phyloP scores from a whole-genome alignment of 1,140 invertebrate species.

The Bombus turneri region DNA sequence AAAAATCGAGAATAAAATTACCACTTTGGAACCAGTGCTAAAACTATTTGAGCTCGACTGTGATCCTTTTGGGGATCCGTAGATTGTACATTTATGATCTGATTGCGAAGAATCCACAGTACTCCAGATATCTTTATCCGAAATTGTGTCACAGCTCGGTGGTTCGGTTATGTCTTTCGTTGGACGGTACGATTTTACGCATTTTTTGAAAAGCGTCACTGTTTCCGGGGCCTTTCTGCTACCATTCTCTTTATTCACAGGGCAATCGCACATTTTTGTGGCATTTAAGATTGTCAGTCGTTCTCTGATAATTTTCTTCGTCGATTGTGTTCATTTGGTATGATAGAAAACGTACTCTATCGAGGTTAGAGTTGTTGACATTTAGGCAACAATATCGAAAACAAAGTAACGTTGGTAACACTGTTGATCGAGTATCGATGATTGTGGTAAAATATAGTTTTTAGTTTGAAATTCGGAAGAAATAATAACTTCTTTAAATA shows the following conservation, averaged over 20 bases:
- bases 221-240: neutral
- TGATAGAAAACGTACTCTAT: neutral
- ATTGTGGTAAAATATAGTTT: neutral
- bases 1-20: neutral
- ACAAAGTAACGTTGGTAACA: neutral
- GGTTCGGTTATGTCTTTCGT: conserved; percentile 12
- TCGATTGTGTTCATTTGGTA: no score
- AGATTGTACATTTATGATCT: neutral
- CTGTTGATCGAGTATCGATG: no score
- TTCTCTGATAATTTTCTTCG: neutral
- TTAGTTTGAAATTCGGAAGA: neutral
- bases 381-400: neutral
- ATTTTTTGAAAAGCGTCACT: conserved; percentile 59
- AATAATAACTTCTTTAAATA: neutral
- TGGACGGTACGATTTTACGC: conserved; percentile 4
- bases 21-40: conserved; percentile 38
- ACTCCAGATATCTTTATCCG: neutral
- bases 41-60: neutral
- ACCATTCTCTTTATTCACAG: neutral
- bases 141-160: neutral
- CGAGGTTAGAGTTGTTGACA: conserved; percentile 1
- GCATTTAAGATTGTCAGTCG: neutral
- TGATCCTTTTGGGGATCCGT: neutral
- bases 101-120: conserved; percentile 11
- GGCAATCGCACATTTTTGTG: conserved; percentile 61